Base-by-base conservation (phyloP, 2,888 invertebrate species). In the Tinea semifulvella region DNA sequence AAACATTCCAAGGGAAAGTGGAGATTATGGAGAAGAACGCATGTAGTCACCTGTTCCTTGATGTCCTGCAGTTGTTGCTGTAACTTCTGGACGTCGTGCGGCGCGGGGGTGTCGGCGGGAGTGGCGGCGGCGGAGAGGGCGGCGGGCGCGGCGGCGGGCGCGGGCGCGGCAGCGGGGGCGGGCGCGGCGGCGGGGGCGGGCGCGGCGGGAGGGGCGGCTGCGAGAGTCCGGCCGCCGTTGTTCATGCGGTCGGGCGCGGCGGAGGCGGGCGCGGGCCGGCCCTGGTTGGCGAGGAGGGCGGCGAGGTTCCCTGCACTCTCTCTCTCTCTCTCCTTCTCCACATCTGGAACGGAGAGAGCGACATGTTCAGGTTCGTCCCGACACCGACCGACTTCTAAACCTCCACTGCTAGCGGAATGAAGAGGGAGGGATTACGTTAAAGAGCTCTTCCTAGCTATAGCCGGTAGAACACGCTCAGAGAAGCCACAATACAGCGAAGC, bases 11-110 rank as follows among this genome's bases (percentile, higher is more conserved):
- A n/a, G n/a, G n/a, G n/a, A n/a, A n/a, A n/a, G n/a, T n/a, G n/a
- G n/a, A n/a, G n/a, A n/a, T n/a, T n/a, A n/a, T n/a, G n/a, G n/a
- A n/a, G n/a, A n/a, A n/a, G n/a, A n/a, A n/a, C n/a, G n/a, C n/a
- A n/a, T 31, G 18, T 35, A 11, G 4, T 17, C 63, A 94, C 96
- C 88, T 96, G 96, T 72, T 98, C 97, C 66, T 96, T 97, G 59
- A 98, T 97, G 66, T 98, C 98, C 71, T 97, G 96, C 49, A 98
- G 74, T 64, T 98, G 97, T 65, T 98, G 96, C 63, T 94, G 93
- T 35, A 95, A 74, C 63, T 94, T 94, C 65, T 93, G 91, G 46
- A 97, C 91, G 70, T 97, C 96, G 47, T 88, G 87, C 60, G 87
- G 69, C 61, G 49, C n/a, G 10, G 39, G 46, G 38, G 48, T 42